phyloP scores from a whole-genome alignment of 2,888 invertebrate species.

The Philereme vetulata region DNA sequence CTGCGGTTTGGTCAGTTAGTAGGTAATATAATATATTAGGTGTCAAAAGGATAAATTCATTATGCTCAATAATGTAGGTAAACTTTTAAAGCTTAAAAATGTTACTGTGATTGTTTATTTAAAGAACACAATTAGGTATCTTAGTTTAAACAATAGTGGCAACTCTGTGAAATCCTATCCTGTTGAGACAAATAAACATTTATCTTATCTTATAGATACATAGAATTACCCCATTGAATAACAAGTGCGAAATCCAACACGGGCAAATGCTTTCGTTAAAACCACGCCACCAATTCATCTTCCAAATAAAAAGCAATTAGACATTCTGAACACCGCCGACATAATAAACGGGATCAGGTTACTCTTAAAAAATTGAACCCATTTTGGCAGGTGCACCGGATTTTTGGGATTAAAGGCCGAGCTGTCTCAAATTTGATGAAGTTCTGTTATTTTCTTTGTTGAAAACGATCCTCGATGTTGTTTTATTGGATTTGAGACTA shows the following conservation, averaged over 20 bases:
- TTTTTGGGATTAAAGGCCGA: constrained; percentile 6
- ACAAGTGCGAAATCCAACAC: constrained; percentile 49
- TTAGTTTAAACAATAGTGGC: no score
- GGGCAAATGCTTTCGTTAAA: constrained; percentile 32
- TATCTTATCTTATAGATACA: no score
- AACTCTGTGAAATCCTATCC: no score
- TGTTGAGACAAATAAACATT: no score
- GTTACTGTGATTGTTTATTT: no score
- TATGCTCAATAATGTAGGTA: no score
- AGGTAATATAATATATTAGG: no score
- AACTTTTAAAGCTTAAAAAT: no score
- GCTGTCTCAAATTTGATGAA: not conserved
- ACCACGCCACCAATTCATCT: constrained; percentile 9
- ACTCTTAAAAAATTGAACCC: constrained; percentile 23
- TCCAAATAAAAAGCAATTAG: constrained; percentile 34
- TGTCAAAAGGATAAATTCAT: no score
- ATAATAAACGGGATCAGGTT: constrained; percentile 29
- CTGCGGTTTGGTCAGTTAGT: no score
- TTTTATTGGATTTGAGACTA: no score
- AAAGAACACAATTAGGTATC: no score
- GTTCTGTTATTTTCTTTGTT: not conserved
- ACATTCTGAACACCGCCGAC: constrained; percentile 22
- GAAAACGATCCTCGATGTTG: not conserved
- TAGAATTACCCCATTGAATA: constrained; percentile 9
- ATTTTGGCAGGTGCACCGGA: constrained; percentile 18